phyloP scores from a whole-genome alignment of 1,140 invertebrate genomes.

The Eupristina koningsbergeri region DNA sequence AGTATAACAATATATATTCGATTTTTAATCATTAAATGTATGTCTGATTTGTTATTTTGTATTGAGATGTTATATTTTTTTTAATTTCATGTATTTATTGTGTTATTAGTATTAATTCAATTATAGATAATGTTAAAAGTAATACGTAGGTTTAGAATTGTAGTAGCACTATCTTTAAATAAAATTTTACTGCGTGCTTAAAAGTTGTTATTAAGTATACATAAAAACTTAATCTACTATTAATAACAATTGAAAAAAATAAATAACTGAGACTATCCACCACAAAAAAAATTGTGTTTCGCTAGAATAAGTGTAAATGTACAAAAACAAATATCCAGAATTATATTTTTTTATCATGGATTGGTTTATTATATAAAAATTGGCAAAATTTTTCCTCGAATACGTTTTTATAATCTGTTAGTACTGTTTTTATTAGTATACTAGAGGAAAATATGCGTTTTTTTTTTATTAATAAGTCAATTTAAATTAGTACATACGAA shows the following conservation, averaged over 20 bases:
- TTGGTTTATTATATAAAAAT: slow-evolving; percentile 18
- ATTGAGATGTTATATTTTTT: background rate
- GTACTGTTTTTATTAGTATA: background rate
- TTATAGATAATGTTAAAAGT: background rate
- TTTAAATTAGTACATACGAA: background rate
- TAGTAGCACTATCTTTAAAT: slow-evolving; percentile 2
- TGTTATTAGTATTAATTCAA: slow-evolving; percentile 32
- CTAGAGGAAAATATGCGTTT: background rate
- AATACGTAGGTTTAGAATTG: slow-evolving; percentile 4
- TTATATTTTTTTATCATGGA: slow-evolving; percentile 30
- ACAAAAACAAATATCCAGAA: slow-evolving; percentile 29
- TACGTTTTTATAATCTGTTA: background rate
- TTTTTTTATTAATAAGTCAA: background rate
- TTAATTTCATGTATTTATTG: slow-evolving; percentile 34
- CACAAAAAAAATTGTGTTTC: slow-evolving; percentile 69
- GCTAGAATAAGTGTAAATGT: slow-evolving; percentile 57
- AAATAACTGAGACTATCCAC: slow-evolving; percentile 68
- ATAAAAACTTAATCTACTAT: slow-evolving; percentile 8
- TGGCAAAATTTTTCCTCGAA: background rate
- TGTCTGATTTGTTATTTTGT: background rate
- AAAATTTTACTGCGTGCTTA: slow-evolving; percentile 13
- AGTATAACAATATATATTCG: background rate
- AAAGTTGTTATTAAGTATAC: slow-evolving; percentile 14
- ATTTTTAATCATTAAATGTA: background rate
- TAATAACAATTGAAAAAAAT: slow-evolving; percentile 50